Percentiles rank a stretch among this genome's conserved stretches.
Conservation (phyloP, 2,797 vertebrate genomes). For the Alfaro cultratus region DNA sequence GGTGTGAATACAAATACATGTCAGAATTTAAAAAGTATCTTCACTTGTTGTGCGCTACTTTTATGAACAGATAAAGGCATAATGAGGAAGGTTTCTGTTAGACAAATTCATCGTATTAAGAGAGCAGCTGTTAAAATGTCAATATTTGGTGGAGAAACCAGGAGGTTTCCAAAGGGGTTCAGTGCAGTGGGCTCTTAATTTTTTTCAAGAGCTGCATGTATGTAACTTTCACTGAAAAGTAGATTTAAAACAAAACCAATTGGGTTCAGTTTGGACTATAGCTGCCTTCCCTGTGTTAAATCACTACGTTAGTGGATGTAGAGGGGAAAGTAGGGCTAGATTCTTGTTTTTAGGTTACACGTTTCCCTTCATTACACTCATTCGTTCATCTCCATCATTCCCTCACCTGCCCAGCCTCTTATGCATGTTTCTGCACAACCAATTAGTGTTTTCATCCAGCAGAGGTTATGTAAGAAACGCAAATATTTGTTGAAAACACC, state of each 20-base stretch:
- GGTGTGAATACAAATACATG: neutral
- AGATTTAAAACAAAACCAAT: neutral
- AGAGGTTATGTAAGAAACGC: slow-evolving; percentile 76
- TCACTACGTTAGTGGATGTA: slow-evolving; percentile 49
- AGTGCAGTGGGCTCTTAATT: neutral
- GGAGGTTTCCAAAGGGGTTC: too few relatives aligned
- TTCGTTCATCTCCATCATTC: slow-evolving; percentile 54
- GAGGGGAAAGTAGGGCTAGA: slow-evolving; percentile 33
- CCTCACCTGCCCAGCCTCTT: slow-evolving; percentile 35
- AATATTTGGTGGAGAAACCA: too few relatives aligned
- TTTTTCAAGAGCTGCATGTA: neutral
- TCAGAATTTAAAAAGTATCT: neutral
- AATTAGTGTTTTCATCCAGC: slow-evolving; percentile 76
- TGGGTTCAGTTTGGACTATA: slow-evolving; percentile 9
- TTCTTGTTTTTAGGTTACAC: slow-evolving; percentile 47
- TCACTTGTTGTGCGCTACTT: neutral
- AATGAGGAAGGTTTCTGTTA: too few relatives aligned
- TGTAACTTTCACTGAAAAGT: neutral
- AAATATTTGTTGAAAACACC: slow-evolving; percentile 81
- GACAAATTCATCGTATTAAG: too few relatives aligned
- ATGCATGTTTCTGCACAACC: slow-evolving; percentile 69
- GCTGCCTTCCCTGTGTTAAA: slow-evolving; percentile 19
- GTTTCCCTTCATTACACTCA: slow-evolving; percentile 28
- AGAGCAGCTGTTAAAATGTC: too few relatives aligned
- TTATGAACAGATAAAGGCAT: too few relatives aligned